phyloP scores from a whole-genome alignment of 1,140 invertebrate species.

The Drosophila chauvacae region DNA sequence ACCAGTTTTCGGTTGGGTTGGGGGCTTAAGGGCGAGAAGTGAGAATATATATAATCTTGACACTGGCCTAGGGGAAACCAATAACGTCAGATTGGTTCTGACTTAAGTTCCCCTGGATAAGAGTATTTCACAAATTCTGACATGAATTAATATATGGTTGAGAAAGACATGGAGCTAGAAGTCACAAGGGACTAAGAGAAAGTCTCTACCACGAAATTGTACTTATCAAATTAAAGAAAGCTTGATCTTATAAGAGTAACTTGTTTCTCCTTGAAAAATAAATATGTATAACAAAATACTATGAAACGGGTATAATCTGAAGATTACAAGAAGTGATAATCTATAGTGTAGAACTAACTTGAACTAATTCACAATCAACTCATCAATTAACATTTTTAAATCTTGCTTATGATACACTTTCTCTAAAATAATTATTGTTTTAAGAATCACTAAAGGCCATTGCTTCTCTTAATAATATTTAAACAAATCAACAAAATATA shows the following conservation, averaged over 20 bases:
- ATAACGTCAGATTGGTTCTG: conserved; percentile 42
- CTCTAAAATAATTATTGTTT: too few species aligned
- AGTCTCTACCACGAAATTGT: neutral
- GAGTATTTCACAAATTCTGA: conserved; percentile 2
- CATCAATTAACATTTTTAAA: too few species aligned
- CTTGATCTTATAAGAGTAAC: neutral
- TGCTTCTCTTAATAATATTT: neutral
- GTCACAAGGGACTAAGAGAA: neutral
- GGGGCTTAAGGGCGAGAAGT: conserved; percentile 14
- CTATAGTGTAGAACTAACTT: too few species aligned
- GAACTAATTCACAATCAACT: neutral
- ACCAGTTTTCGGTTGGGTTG: neutral
- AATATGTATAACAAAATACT: too few species aligned
- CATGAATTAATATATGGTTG: neutral
- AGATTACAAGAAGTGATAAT: too few species aligned
- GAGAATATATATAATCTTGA: conserved; percentile 16
- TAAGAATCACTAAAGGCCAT: neutral
- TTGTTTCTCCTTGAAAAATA: too few species aligned
- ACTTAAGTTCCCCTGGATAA: conserved; percentile 3
- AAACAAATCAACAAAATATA: neutral
- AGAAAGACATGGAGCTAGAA: neutral
- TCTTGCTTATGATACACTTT: too few species aligned
- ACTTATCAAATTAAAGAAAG: neutral
- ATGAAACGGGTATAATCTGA: neutral
- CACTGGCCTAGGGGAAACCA: conserved; percentile 36